Evolutionary conservation across 2,888 invertebrate species (phyloP).

Genomic region (Drosophila mimica): DNA sequence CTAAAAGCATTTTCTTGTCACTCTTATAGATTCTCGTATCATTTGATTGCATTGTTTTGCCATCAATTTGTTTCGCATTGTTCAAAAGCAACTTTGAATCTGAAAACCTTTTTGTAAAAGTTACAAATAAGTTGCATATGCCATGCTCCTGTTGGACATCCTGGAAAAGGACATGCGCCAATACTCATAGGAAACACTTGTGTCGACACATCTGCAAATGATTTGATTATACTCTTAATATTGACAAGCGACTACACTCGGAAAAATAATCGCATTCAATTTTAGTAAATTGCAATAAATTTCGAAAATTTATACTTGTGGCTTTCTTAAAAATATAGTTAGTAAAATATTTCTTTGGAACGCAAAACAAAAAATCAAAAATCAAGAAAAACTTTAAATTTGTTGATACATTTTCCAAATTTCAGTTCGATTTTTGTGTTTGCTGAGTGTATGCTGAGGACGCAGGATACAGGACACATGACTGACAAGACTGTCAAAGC

Average conservation of each 20-base stretch:
- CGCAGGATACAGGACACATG: slow-evolving; percentile 20
- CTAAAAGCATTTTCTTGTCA: slow-evolving; percentile 76
- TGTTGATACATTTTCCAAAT: neutral
- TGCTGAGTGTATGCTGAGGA: neutral
- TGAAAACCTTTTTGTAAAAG: slow-evolving; percentile 14
- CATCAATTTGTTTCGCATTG: slow-evolving; percentile 28
- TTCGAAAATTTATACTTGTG: neutral
- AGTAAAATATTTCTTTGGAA: neutral
- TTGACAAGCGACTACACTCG: slow-evolving; percentile 33
- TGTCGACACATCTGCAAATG: slow-evolving; percentile 67
- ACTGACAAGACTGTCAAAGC: slow-evolving; percentile 30
- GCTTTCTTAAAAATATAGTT: neutral
- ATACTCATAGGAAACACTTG: slow-evolving; percentile 59
- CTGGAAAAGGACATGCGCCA: slow-evolving; percentile 52
- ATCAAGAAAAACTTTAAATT: neutral
- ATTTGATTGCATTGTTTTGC: slow-evolving; percentile 63
- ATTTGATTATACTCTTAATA: slow-evolving; percentile 71
- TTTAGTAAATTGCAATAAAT: neutral
- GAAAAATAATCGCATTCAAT: neutral
- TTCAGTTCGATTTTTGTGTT: no score
- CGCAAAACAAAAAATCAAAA: no score
- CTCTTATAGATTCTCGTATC: slow-evolving; percentile 57
- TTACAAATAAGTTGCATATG: slow-evolving; percentile 71
- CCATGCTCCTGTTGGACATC: slow-evolving; percentile 15
- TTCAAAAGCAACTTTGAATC: slow-evolving; percentile 7